Conservation (phyloP, 2,113 vertebrate genomes). For the Prinia subflava region DNA sequence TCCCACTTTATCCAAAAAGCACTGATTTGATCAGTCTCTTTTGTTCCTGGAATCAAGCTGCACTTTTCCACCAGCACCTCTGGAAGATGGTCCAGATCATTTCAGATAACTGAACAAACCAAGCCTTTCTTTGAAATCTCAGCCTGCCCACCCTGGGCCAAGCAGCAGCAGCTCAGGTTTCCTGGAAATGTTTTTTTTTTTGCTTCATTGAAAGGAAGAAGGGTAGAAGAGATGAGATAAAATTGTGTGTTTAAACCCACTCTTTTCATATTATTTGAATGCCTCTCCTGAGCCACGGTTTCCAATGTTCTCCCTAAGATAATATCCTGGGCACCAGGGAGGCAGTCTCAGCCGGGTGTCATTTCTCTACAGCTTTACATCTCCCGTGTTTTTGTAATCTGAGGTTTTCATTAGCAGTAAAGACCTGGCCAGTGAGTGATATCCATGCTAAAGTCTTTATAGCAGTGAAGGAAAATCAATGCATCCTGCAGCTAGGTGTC, state of each 20-base stretch:
- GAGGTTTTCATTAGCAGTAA: constrained; percentile 49
- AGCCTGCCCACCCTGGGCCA: rapidly evolving
- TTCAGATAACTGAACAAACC: not conserved
- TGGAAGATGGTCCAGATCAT: not conserved
- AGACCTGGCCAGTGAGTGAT: constrained; percentile 57
- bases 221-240: not conserved
- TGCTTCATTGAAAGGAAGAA: not conserved
- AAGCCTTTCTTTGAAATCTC: not conserved
- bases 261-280: not conserved
- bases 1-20: constrained; percentile 39
- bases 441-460: constrained; percentile 58
- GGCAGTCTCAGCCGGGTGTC: not conserved
- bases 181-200: not conserved
- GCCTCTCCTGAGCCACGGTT: not conserved
- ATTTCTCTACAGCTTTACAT: not conserved
- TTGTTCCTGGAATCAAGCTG: not conserved
- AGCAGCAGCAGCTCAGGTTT: not conserved
- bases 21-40: constrained; percentile 54
- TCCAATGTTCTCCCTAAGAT: not conserved
- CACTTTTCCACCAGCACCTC: not conserved
- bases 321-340: not conserved
- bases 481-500: constrained; percentile 45
- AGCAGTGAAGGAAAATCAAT: constrained; percentile 70
- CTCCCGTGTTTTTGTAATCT: not conserved
- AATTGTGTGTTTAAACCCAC: not conserved